These are phyloP conservation scores for Chaetogeoica ovagalla DNA, from an alignment of 2,888 invertebrate genomes.

Conservation along the genomic window DNA sequence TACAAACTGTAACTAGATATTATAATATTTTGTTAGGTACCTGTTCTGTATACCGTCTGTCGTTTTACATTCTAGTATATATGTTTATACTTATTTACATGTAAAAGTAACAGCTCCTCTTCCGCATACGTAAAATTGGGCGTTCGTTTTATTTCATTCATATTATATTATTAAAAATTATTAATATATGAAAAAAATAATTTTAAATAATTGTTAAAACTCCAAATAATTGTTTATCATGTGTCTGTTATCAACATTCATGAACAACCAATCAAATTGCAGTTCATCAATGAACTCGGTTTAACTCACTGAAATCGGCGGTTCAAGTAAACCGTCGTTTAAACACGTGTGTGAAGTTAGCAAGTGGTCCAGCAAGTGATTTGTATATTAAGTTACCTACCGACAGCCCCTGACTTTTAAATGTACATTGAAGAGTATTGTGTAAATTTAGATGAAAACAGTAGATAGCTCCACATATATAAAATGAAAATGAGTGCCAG, in stretches of 20 bases:
- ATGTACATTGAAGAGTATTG: no score
- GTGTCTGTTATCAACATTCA: not conserved
- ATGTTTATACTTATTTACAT: not conserved
- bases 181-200: not conserved
- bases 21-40: not conserved
- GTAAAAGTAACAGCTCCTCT: not conserved
- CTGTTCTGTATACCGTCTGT: conserved; percentile 4
- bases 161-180: not conserved
- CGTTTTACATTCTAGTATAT: conserved; percentile 10
- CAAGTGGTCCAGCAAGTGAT: no score
- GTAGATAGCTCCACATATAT: no score
- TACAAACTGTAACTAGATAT: not conserved
- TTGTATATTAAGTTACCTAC: no score
- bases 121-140: conserved; percentile 1
- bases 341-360: not conserved
- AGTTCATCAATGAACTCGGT: conserved; percentile 7
- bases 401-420: no score
- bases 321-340: conserved; percentile 2
- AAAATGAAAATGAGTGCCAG: no score
- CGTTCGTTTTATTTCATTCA: not conserved
- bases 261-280: conserved; percentile 5
- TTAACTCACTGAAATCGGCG: no score
- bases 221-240: not conserved
- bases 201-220: not conserved
- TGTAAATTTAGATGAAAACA: no score